A percentile compares a stretch with the other conserved stretches of the same genome.
These are phyloP conservation scores for Theodoxus fluviatilis DNA, from an alignment of 2,888 invertebrate species.

Conservation along the genomic window DNA sequence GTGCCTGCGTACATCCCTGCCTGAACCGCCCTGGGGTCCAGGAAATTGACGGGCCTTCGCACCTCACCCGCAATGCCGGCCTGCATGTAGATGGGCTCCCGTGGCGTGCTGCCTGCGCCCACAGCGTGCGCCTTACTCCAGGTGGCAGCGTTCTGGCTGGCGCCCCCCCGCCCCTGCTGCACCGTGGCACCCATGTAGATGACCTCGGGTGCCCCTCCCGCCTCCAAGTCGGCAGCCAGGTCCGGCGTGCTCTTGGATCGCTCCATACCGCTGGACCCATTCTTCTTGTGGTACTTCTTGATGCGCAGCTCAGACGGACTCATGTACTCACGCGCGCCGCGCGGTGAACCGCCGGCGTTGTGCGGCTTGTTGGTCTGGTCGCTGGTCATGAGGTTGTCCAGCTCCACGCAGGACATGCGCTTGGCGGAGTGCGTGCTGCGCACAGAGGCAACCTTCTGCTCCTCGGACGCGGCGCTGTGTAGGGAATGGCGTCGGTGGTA, in stretches of 20 bases:
- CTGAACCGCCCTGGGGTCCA: not conserved
- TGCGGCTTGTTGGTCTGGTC: constrained; percentile 27
- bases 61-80: not conserved
- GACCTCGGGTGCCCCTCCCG: constrained; percentile 4
- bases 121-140: constrained; percentile 28
- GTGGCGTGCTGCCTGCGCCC: no score
- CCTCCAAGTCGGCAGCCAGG: constrained; percentile 33
- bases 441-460: constrained; percentile 84
- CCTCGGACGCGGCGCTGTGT: constrained; percentile 35
- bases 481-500: constrained; percentile 30
- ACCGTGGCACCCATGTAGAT: no score
- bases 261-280: constrained; percentile 39
- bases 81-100: not conserved
- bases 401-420: constrained; percentile 51
- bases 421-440: constrained; percentile 74
- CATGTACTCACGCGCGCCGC: constrained; percentile 34
- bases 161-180: no score
- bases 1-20: not conserved
- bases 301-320: constrained; percentile 49
- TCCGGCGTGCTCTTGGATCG: constrained; percentile 54
- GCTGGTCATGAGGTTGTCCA: constrained; percentile 37
- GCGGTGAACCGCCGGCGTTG: constrained; percentile 26
- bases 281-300: constrained; percentile 44
- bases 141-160: constrained; percentile 1
- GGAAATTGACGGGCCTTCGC: not conserved